Evolutionary conservation across 1,140 invertebrate genomes (phyloP), one percentile per base, ranked within the genome.

Genomic region (Magallana ariakensis): DNA sequence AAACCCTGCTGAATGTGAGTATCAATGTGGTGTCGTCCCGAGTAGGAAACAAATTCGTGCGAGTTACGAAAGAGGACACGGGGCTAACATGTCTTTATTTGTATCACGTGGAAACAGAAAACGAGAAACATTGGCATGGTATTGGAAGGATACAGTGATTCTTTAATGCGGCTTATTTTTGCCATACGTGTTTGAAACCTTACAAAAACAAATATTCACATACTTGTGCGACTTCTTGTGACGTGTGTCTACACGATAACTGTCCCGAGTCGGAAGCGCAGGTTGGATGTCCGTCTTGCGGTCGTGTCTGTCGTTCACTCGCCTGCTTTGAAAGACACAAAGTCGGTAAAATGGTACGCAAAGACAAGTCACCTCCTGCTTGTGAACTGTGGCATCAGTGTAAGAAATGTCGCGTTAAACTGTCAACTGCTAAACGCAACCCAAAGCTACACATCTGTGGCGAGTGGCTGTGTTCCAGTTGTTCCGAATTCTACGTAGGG

Each of bases 101-200:
- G 15, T 87, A 87, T 33, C 81, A 83, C 16, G 56, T 87, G n/a
- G 85, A 82, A 53, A 54, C 46, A 0, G 55, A 86, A 15, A 46
- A 83, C n/a, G 58, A 19, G 11, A n/a, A 66, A 26, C 86, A 83
- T 58, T 87, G 55, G 6, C 80, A 70, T 58, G 86, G 56, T 5
- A 86, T 87, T 75, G 22, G 22, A 55, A 87, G 60, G 11, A 87
- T 87, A 33, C 15, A 60, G 3, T 54, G 86, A 0, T 87, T 87
- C 19, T 87, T 87, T 22, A 58, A 19, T 33, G 16, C 33, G 9
- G 13, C 33, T 46, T 80, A 87, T 22, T 87, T 87, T 80, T 87
- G 86, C 22, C 11, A 80, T 33, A 3, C 26, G 19, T 84, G 81
- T 83, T 55, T 87, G n/a, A 87, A 83, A 75, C 75, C 86, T 13